Evolutionary conservation across 2,113 vertebrate genomes (phyloP), one percentile per base, ranked within the genome.

Genomic region (Myotis lucifugus): DNA sequence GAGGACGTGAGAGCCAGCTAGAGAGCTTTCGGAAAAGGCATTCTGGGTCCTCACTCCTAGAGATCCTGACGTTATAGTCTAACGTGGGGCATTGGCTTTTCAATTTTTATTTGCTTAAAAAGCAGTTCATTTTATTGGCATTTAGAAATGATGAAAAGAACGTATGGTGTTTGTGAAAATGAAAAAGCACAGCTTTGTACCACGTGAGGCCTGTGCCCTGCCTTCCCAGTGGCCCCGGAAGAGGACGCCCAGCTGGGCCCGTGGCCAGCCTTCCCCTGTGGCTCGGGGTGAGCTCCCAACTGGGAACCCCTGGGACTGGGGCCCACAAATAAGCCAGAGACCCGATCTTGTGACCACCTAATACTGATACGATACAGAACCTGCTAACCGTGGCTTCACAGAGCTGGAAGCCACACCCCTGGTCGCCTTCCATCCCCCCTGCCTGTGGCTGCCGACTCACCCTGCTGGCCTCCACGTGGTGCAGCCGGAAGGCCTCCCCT

Each of bases 381-480:
- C 52, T 8, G 27, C 14, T 46, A 18, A 76, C 11, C 32, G 10
- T 0, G 7, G n/a, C 48, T 48, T 25, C 8, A 2, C 19, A 6
- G 13, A 79, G 72, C 8, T 25, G n/a, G 67, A 64, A 61, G 84
- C 37, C 1, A 2, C 9, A 77, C 7, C 25, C 29, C 23, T 15
- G 0, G 25, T 14, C 54, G 21, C 29, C 18, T 15, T 8, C 13
- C 50, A 23, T 32, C 19, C 50, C 59, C 27, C 2, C 13, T 4
- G 0, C 77, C 79, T 1, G 29, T 0, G 0, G 4, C 85, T 7
- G 21, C 46, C 78, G 42, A 52, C 99, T 98, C 97, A 99, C 99
- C 98, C 99, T 99, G 98, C 97, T 99, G 90, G 99, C 98, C 86
- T 99, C 99, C 40, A 99, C 98, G 0, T 99, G 99, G 97, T 99